A percentile compares a stretch with the other conserved stretches of the same genome.
Conservation (phyloP, 2,113 vertebrate genomes). For the Candoia aspera region DNA sequence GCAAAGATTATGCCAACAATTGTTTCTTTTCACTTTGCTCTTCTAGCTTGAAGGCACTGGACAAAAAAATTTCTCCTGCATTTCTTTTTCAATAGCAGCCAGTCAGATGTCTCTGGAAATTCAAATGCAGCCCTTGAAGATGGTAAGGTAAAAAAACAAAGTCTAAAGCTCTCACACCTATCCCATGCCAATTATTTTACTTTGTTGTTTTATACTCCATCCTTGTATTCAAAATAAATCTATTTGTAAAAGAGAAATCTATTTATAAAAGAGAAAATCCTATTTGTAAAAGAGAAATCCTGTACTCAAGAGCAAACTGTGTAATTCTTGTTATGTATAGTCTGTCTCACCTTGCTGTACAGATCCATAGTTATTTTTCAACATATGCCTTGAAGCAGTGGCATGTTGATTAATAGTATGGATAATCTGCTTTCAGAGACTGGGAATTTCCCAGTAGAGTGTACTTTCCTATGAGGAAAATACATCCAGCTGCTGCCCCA, state of each 20-base stretch:
- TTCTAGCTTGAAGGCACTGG: neutral
- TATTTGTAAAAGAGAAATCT: neutral
- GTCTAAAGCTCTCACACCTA: neutral
- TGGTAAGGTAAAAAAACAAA: neutral
- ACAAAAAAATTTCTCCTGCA: neutral
- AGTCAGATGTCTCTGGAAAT: neutral
- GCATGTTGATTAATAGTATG: neutral
- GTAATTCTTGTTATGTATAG: neutral
- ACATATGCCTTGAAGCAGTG: neutral
- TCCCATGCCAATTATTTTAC: neutral
- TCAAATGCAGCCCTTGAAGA: neutral
- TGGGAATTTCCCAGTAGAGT: constrained; percentile 17
- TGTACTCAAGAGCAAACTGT: neutral
- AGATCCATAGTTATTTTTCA: neutral
- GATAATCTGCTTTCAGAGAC: neutral
- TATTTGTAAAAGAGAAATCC: neutral
- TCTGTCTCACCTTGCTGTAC: neutral
- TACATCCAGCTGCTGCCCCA: neutral
- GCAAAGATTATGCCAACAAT: neutral
- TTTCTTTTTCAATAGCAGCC: neutral
- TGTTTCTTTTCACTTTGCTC: neutral
- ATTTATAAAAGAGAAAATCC: neutral
- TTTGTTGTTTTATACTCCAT: neutral
- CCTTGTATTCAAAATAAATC: neutral
- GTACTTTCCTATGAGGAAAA: constrained; percentile 10